Base-by-base conservation (phyloP, 2,113 vertebrate genomes). In the Pterocles gutturalis region DNA sequence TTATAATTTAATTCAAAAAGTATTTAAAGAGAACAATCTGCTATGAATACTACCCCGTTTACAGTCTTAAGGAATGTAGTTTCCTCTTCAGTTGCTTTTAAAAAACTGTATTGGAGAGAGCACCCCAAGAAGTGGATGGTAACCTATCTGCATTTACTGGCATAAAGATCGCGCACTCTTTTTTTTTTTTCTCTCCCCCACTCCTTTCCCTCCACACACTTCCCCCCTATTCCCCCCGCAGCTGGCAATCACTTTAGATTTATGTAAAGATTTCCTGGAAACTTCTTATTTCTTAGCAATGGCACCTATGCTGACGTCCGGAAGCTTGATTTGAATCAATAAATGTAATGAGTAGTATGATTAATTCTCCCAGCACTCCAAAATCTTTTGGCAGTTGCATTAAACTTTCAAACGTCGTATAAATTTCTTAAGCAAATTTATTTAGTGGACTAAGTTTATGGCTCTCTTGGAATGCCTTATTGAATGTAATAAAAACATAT, bases 291-390 rank as follows among this genome's bases (percentile, higher is more conserved):
- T 96, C 96, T 93, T 93, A 89, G 85, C 80, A 87, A 17, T 90
- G 83, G 86, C 88, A 90, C 92, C 92, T 95, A 15, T 16, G 60
- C 86, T 78, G 76, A 61, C 9, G 34, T 92, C 83, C 22, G 10
- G 55, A 78, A 83, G 55, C 65, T 86, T 86, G 83, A 94, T 96
- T 90, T 92, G 61, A 61, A 90, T 96, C 94, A 60, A 96, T 97
- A 96, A 84, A 82, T 70, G 72, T 81, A 96, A 95, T 90, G 76
- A 94, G 55, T 9, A 45, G 55, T 10, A 55, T 78, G 84, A 93
- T 87, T 33, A 95, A 96, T 92, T 75, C 55, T 89, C 24, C 25
- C 51, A 75, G 85, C 11, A 2, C 60, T 89, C 80, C 80, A 82
- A 21, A 93, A 55, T 77, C 38, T 83, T 95, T 76, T 94, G 96